Conservation (phyloP, 2,797 vertebrate species). For the Percopsis omiscomaycus region DNA sequence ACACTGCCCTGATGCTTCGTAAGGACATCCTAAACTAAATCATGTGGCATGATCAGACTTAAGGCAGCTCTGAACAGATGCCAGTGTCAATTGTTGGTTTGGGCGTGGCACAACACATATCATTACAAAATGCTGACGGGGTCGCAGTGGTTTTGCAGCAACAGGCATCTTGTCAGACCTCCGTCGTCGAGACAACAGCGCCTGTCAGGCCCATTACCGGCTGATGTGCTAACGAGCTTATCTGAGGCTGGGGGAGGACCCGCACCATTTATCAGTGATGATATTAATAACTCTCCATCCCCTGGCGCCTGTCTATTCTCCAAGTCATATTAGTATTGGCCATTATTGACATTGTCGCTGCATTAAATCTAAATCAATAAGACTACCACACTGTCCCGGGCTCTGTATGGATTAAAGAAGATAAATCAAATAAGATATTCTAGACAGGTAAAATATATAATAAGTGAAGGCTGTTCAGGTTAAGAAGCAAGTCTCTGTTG, state of each 20-base stretch:
- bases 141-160: conserved; percentile 27
- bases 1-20: conserved; percentile 1
- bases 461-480: conserved; percentile 36
- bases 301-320: conserved; percentile 25
- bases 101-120: background rate
- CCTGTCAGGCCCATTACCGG: conserved; percentile 38
- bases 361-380: conserved; percentile 53
- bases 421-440: conserved; percentile 49
- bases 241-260: conserved; percentile 11
- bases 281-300: conserved; percentile 53
- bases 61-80: background rate
- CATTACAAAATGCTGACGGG: conserved; percentile 24
- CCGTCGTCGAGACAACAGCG: conserved; percentile 20
- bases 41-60: background rate
- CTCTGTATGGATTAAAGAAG: conserved; percentile 33
- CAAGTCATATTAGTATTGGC: conserved; percentile 41
- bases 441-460: conserved; percentile 31
- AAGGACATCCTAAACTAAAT: background rate
- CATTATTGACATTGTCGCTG: conserved; percentile 41
- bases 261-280: conserved; percentile 28
- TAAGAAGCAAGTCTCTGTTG: background rate
- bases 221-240: conserved; percentile 51
- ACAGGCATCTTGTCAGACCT: conserved; percentile 25
- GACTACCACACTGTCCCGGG: conserved; percentile 19
- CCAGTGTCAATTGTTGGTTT: background rate